Evolutionary conservation across 2,797 vertebrate species (phyloP).

Genomic region (Lepus oiostolus): DNA sequence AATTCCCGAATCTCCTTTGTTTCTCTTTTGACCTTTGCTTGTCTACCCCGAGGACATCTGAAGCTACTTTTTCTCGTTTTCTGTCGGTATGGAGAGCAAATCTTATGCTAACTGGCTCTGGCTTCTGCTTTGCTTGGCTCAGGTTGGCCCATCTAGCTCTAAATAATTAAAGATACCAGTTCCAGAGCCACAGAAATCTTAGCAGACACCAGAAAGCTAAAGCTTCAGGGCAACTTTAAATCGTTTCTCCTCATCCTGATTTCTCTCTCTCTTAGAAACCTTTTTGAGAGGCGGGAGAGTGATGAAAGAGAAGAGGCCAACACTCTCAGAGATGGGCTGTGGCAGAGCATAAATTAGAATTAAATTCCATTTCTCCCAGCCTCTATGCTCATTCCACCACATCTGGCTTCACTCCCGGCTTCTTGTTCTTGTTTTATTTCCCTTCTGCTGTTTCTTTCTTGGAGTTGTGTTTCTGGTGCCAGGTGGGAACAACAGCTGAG

Average conservation of each 20-base stretch:
- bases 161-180: not conserved
- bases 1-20: not conserved
- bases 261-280: not conserved
- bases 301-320: not conserved
- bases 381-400: not conserved
- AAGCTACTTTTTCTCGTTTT: not conserved
- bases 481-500: constrained; percentile 71
- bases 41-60: not conserved
- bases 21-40: not conserved
- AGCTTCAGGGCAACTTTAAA: not conserved
- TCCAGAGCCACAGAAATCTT: not conserved
- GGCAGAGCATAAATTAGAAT: not conserved
- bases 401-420: constrained; percentile 33
- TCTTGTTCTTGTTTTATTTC: constrained; percentile 57
- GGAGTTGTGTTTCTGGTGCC: constrained; percentile 63
- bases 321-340: not conserved
- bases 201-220: not conserved
- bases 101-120: not conserved
- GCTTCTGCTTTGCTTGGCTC: not conserved
- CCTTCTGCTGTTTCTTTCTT: constrained; percentile 65
- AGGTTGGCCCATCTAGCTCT: not conserved
- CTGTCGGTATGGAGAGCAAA: not conserved
- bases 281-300: not conserved
- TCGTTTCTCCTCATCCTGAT: not conserved
- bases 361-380: not conserved